Percentiles rank a stretch among this genome's conserved stretches.
Evolutionary conservation across 2,888 invertebrate species (phyloP).

Genomic region (Caenorhabditis doughertyi): DNA sequence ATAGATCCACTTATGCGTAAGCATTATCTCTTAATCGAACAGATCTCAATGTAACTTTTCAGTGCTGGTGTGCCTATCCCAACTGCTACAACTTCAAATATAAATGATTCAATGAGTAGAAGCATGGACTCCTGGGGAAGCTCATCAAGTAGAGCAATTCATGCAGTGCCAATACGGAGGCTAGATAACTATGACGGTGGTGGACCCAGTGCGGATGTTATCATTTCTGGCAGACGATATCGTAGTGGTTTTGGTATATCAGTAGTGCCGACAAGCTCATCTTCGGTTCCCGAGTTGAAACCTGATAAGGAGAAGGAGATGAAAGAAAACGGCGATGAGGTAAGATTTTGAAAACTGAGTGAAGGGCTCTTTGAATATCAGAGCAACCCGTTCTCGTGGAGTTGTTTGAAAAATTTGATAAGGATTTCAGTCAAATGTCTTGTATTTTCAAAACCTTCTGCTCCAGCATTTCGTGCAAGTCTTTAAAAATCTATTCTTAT

Average conservation of each 20-base stretch:
- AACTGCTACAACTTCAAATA: conserved; percentile 19
- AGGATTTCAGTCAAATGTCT: too few species aligned
- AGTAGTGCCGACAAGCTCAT: conserved; percentile 17
- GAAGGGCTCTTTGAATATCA: too few species aligned
- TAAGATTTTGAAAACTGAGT: too few species aligned
- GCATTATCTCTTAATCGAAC: background rate
- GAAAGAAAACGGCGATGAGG: background rate
- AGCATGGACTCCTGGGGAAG: conserved; percentile 56
- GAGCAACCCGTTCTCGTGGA: too few species aligned
- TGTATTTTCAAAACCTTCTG: too few species aligned
- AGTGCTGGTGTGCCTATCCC: conserved; percentile 50
- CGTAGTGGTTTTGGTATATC: conserved; percentile 45
- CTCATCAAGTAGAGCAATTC: conserved; percentile 38
- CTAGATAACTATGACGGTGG: conserved; percentile 54
- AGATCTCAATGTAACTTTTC: conserved; percentile 15
- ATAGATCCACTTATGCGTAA: conserved; percentile 58
- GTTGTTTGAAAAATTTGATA: too few species aligned
- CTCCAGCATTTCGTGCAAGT: too few species aligned
- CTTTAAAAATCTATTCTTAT: too few species aligned
- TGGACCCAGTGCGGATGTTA: conserved; percentile 64
- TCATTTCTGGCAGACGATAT: conserved; percentile 68
- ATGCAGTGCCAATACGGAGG: conserved; percentile 63
- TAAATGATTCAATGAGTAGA: conserved; percentile 46
- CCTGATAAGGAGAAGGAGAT: background rate
- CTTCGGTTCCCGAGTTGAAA: background rate